Percentiles rank a stretch among this genome's conserved stretches.
Conservation (phyloP, 92 coral and sea anemone genomes). For the Parazoanthus atlanticus region DNA sequence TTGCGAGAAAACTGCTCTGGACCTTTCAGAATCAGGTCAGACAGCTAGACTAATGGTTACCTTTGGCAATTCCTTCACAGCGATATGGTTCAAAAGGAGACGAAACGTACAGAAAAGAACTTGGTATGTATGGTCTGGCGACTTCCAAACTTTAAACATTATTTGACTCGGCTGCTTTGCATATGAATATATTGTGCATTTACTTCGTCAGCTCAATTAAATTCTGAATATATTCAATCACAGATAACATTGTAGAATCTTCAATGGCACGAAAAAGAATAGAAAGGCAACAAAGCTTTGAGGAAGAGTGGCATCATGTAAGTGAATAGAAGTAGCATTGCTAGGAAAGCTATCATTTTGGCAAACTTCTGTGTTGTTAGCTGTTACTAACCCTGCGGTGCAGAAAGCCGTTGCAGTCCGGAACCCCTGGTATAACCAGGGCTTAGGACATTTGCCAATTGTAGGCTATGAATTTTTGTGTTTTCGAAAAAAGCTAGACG, state of each 20-base stretch:
- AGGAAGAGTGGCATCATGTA: slow-evolving; percentile 79
- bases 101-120: slow-evolving; percentile 65
- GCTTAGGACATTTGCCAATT: not conserved
- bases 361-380: not conserved
- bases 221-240: not conserved
- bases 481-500: too few species aligned
- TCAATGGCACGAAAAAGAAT: slow-evolving; percentile 63
- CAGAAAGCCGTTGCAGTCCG: not conserved
- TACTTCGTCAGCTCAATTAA: too few species aligned
- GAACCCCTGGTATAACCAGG: not conserved
- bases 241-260: slow-evolving; percentile 77
- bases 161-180: too few species aligned
- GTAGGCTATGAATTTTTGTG: not conserved
- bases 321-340: slow-evolving; percentile 9
- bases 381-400: not conserved
- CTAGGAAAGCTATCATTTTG: not conserved
- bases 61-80: slow-evolving; percentile 44
- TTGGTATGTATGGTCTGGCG: slow-evolving; percentile 63
- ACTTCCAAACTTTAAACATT: too few species aligned
- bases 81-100: slow-evolving; percentile 74
- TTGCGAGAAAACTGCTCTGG: too few species aligned
- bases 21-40: too few species aligned
- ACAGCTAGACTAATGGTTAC: not conserved
- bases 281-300: slow-evolving; percentile 63
- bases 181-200: too few species aligned